Conservation (phyloP, 1,140 invertebrate species). For the Saccostrea echinata region DNA sequence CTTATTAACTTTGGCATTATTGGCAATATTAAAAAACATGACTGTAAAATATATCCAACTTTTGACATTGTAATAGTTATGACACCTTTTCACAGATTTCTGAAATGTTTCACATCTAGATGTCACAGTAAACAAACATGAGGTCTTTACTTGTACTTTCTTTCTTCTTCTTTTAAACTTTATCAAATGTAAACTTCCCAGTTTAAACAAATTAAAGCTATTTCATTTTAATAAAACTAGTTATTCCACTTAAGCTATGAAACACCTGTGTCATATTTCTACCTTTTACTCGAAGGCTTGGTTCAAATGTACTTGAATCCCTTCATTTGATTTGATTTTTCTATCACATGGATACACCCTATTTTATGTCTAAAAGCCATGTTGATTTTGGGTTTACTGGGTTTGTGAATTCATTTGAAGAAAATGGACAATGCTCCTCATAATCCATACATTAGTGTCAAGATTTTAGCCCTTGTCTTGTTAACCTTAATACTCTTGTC, state of each 20-base stretch:
- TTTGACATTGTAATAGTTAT: background rate
- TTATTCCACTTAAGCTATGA: background rate
- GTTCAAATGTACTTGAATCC: background rate
- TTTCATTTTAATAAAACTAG: slow-evolving; percentile 4
- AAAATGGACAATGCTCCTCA: background rate
- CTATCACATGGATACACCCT: background rate
- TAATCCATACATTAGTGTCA: slow-evolving; percentile 3
- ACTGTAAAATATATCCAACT: too few relatives aligned
- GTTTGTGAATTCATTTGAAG: background rate
- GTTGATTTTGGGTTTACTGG: background rate
- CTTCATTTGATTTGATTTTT: background rate
- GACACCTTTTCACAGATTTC: background rate
- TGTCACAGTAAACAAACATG: background rate
- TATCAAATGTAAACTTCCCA: background rate
- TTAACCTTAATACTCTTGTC: background rate
- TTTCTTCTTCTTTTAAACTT: background rate
- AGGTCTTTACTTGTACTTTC: background rate
- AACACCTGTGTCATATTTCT: background rate
- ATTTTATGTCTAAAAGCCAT: background rate
- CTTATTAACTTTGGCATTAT: too few relatives aligned
- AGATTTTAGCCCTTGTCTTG: background rate
- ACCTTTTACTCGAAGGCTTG: background rate
- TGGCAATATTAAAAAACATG: too few relatives aligned
- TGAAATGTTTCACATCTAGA: background rate
- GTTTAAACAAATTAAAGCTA: background rate